Conservation (phyloP, 1,140 invertebrate species). For the Sitodiplosis mosellana region DNA sequence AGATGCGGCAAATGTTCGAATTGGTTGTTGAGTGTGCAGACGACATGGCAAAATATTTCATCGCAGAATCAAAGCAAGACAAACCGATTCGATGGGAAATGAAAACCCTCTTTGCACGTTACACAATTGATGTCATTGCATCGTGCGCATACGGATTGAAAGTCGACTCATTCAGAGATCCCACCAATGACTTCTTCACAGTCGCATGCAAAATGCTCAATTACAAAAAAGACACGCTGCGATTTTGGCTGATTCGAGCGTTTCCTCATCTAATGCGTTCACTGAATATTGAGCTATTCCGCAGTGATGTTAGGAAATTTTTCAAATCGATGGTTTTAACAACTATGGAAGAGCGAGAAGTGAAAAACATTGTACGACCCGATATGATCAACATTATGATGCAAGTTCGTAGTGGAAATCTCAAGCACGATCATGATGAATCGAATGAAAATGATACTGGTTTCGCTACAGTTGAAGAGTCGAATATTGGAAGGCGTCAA, state of each 20-base stretch:
- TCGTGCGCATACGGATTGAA: slow-evolving; percentile 26
- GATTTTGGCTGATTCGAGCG: neutral
- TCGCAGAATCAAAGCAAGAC: neutral
- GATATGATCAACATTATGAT: slow-evolving; percentile 29
- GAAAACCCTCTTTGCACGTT: slow-evolving; percentile 23
- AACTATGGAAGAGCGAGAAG: slow-evolving; percentile 30
- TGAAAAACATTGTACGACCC: slow-evolving; percentile 20
- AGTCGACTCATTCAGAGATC: slow-evolving; percentile 23
- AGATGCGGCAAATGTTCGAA: slow-evolving; percentile 20
- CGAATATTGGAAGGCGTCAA: slow-evolving; percentile 7
- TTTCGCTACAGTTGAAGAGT: slow-evolving; percentile 19
- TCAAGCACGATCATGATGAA: slow-evolving; percentile 3
- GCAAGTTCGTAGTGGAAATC: slow-evolving; percentile 14
- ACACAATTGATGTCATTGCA: slow-evolving; percentile 27
- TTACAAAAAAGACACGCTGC: neutral
- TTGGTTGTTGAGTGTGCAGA: slow-evolving; percentile 11
- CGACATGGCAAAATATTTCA: slow-evolving; percentile 5
- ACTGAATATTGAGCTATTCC: slow-evolving; percentile 21
- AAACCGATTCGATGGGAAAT: slow-evolving; percentile 11
- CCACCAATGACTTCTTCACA: slow-evolving; percentile 27
- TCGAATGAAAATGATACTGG: slow-evolving; percentile 18
- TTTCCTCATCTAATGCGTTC: slow-evolving; percentile 6
- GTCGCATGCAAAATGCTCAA: slow-evolving; percentile 16
- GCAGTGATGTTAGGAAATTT: slow-evolving; percentile 25
- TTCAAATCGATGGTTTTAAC: slow-evolving; percentile 29